Conservation (phyloP, 2,113 vertebrate species). For the Cricetomys ansorgei region DNA sequence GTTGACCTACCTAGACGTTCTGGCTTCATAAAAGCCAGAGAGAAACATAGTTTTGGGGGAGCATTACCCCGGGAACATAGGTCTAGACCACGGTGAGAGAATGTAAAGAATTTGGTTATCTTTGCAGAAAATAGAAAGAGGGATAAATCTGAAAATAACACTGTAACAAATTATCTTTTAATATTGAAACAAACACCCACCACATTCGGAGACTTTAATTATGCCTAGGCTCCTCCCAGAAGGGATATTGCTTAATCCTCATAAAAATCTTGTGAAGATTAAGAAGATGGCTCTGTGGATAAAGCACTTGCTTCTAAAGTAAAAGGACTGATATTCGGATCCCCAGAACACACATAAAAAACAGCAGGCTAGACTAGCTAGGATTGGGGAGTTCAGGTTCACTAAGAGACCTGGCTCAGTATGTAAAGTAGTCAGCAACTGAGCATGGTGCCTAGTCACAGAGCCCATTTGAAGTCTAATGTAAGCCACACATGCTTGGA, state of each 20-base stretch:
- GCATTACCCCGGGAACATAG: background rate
- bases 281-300: background rate
- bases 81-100: background rate
- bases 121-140: background rate
- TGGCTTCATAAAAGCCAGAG: background rate
- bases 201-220: background rate
- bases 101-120: background rate
- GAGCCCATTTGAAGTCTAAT: background rate
- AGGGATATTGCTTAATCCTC: background rate
- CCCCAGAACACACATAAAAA: background rate
- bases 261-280: background rate
- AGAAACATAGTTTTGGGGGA: too few species aligned
- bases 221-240: background rate
- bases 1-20: background rate
- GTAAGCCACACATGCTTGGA: background rate
- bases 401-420: background rate
- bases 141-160: background rate
- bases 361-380: background rate
- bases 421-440: background rate
- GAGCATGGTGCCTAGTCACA: background rate
- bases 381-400: background rate
- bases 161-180: background rate
- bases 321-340: background rate
- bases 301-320: background rate
- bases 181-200: background rate